Conservation (phyloP, 2,113 vertebrate genomes). For the Psophia crepitans region DNA sequence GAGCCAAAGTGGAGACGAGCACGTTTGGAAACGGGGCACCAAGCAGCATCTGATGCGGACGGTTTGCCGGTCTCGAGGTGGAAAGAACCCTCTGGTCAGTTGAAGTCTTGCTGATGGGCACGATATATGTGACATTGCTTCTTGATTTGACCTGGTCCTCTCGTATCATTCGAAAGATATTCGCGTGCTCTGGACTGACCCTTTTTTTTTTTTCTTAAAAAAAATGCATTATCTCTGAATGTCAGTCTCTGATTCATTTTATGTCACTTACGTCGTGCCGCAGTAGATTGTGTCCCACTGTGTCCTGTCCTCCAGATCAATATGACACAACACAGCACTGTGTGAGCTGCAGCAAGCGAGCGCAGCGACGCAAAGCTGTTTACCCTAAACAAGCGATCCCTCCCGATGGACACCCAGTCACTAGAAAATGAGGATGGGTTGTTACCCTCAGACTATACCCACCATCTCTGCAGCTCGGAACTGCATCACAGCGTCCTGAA, state of each 20-base stretch:
- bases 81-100: fast-evolving
- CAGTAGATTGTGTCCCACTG: neutral
- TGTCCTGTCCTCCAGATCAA: neutral
- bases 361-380: neutral
- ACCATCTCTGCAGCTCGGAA: neutral
- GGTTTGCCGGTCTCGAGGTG: neutral
- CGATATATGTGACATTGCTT: fast-evolving
- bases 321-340: neutral
- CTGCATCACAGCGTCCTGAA: neutral
- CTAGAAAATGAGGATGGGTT: neutral
- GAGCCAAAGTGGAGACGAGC: neutral
- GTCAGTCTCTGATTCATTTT: neutral
- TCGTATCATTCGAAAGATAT: neutral
- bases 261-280: neutral
- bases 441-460: neutral
- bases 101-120: neutral
- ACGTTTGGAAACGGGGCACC: neutral
- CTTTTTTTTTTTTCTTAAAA: neutral
- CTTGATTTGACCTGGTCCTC: neutral
- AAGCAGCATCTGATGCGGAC: neutral
- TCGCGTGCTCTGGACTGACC: neutral
- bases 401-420: neutral
- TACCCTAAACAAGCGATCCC: neutral
- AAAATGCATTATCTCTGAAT: neutral
- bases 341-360: neutral